Evolutionary conservation across 2,113 vertebrate species (phyloP).

Genomic region (Pygoscelis adeliae): DNA sequence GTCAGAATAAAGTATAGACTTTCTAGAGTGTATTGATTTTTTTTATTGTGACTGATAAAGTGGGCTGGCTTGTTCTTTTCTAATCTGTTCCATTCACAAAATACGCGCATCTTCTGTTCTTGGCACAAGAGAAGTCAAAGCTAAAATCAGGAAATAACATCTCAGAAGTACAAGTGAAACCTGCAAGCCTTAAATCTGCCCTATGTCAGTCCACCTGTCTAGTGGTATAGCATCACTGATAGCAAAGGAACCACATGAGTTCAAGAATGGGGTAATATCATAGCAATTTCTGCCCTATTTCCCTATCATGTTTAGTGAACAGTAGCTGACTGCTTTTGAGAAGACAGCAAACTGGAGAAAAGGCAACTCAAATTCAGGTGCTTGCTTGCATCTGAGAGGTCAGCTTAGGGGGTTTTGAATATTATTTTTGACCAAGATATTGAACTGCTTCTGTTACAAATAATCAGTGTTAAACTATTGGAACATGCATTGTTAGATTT

Average conservation of each 20-base stretch:
- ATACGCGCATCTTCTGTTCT: neutral
- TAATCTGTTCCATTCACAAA: neutral
- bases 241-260: neutral
- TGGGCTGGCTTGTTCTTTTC: neutral
- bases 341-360: neutral
- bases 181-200: neutral
- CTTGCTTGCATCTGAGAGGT: neutral
- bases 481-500: neutral
- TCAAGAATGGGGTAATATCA: neutral
- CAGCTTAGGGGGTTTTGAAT: neutral
- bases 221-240: neutral
- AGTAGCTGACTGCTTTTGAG: neutral
- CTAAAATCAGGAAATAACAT: neutral
- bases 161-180: neutral
- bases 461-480: neutral
- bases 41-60: neutral
- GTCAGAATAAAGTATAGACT: neutral
- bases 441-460: neutral
- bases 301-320: neutral
- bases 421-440: neutral
- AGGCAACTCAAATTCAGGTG: accelerated
- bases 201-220: neutral
- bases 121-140: neutral
- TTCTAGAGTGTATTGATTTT: neutral
- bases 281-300: neutral